Percentiles rank a stretch among this genome's conserved stretches.
Conservation (phyloP, 2,113 vertebrate species). For the Psittacula cyanocephala region DNA sequence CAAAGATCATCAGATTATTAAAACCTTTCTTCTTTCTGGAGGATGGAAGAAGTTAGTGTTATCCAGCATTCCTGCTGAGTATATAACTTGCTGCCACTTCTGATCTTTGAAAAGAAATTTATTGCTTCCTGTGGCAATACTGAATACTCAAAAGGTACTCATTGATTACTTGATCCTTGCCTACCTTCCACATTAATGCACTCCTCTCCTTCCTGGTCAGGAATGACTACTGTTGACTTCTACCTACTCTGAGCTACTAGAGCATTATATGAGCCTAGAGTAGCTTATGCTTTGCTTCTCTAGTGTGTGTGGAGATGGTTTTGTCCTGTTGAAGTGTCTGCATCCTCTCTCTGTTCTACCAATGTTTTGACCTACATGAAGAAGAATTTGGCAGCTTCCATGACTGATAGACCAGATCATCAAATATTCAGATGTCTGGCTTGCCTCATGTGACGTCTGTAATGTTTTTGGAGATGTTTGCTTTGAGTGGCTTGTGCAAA, state of each 20-base stretch:
- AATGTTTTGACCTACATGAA: background rate
- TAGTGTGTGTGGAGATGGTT: background rate
- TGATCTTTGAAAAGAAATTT: conserved; percentile 41
- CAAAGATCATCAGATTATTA: conserved; percentile 1
- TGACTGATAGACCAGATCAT: background rate
- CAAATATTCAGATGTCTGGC: background rate
- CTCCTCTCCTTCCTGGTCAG: background rate
- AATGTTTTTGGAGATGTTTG: background rate
- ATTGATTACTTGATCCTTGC: conserved; percentile 22
- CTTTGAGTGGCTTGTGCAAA: background rate
- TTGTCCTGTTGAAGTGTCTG: background rate
- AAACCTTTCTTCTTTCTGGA: conserved; percentile 43
- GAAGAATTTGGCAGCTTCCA: background rate
- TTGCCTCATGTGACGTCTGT: background rate
- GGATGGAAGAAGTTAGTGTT: conserved; percentile 54
- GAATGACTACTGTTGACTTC: background rate
- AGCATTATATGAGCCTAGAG: background rate
- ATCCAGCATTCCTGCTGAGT: conserved; percentile 27
- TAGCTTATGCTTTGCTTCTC: background rate
- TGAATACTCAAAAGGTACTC: conserved; percentile 42
- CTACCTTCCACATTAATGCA: background rate
- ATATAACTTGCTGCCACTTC: conserved; percentile 15
- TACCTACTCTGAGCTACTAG: background rate
- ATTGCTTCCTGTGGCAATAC: conserved; percentile 25
- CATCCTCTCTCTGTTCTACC: conserved; percentile 8